Conservation (phyloP, 2,797 vertebrate genomes). For the Anisognathus igniventris region DNA sequence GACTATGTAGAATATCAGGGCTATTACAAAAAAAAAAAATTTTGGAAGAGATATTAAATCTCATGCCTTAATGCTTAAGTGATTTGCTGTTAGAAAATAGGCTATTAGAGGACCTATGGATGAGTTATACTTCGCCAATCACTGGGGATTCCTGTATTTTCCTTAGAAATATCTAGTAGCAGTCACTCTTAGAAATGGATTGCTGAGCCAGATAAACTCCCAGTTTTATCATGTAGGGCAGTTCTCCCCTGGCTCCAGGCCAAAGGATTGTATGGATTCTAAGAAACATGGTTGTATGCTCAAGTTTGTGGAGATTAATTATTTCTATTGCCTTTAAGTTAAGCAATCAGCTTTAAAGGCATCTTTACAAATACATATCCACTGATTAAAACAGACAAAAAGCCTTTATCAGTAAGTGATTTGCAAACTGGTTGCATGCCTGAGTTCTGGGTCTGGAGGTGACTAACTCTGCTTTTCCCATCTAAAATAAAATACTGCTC, state of each 20-base stretch:
- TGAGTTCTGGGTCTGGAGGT: not conserved
- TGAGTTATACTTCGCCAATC: not conserved
- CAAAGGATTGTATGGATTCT: not conserved
- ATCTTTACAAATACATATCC: not conserved
- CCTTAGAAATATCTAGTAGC: not conserved
- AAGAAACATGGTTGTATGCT: not conserved
- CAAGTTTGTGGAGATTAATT: not conserved
- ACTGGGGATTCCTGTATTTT: not conserved
- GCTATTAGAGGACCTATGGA: not conserved
- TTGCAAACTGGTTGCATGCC: not conserved
- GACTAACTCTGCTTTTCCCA: constrained; percentile 1
- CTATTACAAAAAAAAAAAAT: not conserved
- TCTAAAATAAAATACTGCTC: constrained; percentile 13
- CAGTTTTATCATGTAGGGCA: not conserved
- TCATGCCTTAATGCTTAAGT: not conserved
- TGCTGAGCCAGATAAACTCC: not conserved
- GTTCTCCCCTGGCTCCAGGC: not conserved
- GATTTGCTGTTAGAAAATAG: not conserved
- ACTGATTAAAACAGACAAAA: constrained; percentile 13
- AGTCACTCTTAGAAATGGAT: not conserved
- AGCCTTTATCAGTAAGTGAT: not conserved
- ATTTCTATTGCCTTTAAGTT: constrained; percentile 3
- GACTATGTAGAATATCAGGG: not conserved
- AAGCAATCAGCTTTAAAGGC: constrained; percentile 4
- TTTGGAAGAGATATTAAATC: constrained; percentile 7